Percentiles rank a stretch among this genome's conserved stretches.
Conservation (phyloP, 2,797 vertebrate genomes). For the Apogon hyalosoma region DNA sequence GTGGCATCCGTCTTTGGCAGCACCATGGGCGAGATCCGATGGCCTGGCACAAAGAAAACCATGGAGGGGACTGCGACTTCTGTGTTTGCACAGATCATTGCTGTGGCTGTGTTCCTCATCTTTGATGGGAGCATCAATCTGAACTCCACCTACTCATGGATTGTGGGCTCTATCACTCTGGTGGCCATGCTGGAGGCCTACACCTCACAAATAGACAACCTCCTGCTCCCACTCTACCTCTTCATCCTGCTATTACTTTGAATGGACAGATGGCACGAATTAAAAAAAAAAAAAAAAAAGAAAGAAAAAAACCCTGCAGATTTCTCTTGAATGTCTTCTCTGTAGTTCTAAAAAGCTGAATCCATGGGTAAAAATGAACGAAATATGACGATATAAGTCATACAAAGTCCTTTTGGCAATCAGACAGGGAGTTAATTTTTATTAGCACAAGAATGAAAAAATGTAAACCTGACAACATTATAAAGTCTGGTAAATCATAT, state of each 20-base stretch:
- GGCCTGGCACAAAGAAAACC: conserved; percentile 98
- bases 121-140: conserved; percentile 92
- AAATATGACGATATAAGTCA: not conserved
- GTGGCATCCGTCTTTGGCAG: conserved; percentile 94
- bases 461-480: not conserved
- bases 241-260: conserved; percentile 93
- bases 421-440: conserved; percentile 1
- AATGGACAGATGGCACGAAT: conserved; percentile 39
- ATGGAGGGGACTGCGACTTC: conserved; percentile 95
- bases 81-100: conserved; percentile 96
- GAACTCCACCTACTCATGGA: conserved; percentile 94
- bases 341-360: not conserved
- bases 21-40: conserved; percentile 93
- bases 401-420: conserved; percentile 26
- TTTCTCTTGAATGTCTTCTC: not conserved
- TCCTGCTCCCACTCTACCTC: conserved; percentile 96
- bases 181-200: conserved; percentile 96
- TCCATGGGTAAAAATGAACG: not conserved
- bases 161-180: conserved; percentile 91
- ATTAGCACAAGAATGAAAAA: conserved; percentile 28
- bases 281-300: not conserved
- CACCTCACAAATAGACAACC: conserved; percentile 96
- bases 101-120: conserved; percentile 94
- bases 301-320: not conserved
- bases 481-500: conserved; percentile 2